Percentiles rank a stretch among this genome's conserved stretches.
These are phyloP conservation scores for Bombus soroeensis DNA, from an alignment of 1,140 invertebrate genomes.

Conservation along the genomic window DNA sequence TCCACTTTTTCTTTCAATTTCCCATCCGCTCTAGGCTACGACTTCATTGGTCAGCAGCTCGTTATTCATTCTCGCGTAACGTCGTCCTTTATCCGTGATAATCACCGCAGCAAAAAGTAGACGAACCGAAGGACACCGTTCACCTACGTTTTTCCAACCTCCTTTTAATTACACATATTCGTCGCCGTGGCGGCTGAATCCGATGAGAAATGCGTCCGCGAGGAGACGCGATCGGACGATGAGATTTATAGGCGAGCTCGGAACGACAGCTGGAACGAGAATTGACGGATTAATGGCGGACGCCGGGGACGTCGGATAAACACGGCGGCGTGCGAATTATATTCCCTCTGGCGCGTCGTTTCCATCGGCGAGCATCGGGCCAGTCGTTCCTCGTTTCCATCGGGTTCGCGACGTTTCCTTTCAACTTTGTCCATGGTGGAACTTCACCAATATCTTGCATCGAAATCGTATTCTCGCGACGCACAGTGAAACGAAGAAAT, in stretches of 20 bases:
- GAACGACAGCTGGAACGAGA: constrained; percentile 4
- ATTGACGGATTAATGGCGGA: constrained; percentile 38
- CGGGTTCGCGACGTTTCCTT: neutral
- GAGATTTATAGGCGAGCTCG: constrained; percentile 13
- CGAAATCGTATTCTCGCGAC: neutral
- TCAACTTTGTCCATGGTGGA: neutral
- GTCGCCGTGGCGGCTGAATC: neutral
- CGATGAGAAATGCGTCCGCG: neutral
- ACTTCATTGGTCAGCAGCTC: neutral
- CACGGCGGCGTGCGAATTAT: neutral
- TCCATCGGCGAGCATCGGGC: neutral
- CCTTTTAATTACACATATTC: neutral
- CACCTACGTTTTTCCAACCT: neutral
- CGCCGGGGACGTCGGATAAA: constrained; percentile 11
- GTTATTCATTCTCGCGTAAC: constrained; percentile 6
- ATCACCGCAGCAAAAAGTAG: neutral
- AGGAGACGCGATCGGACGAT: neutral
- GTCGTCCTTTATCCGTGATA: neutral
- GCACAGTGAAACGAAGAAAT: neutral
- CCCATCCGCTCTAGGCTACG: no score
- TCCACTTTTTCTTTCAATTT: neutral
- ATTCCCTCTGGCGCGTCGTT: neutral
- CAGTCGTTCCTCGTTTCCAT: neutral
- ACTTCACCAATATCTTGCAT: no score
- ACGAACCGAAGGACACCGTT: neutral